Evolutionary conservation across 1,140 invertebrate species (phyloP).

Genomic region (Episyrphus balteatus): DNA sequence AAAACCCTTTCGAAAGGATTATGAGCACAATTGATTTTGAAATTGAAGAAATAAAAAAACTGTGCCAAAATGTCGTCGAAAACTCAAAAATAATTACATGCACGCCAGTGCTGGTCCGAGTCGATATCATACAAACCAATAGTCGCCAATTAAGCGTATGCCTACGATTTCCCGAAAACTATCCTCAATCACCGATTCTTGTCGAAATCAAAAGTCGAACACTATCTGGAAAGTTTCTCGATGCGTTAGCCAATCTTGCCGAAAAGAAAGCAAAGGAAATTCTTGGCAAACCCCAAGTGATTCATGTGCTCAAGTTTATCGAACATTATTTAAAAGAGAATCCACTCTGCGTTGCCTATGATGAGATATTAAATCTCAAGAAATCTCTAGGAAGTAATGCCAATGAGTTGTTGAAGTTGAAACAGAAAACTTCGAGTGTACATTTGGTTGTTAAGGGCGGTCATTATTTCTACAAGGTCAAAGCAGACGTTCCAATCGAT

Average conservation of each 20-base stretch:
- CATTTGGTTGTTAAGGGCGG: constrained; percentile 47
- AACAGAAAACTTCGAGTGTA: constrained; percentile 55
- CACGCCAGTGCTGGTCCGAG: constrained; percentile 38
- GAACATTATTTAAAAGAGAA: constrained; percentile 58
- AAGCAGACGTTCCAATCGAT: constrained; percentile 49
- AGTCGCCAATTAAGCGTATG: constrained; percentile 53
- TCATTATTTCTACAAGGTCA: constrained; percentile 48
- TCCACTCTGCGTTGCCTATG: constrained; percentile 59
- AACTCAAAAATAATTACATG: constrained; percentile 55
- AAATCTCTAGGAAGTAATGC: constrained; percentile 39
- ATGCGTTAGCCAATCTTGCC: constrained; percentile 49
- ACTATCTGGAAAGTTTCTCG: constrained; percentile 51
- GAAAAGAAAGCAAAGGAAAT: constrained; percentile 50
- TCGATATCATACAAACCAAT: constrained; percentile 48
- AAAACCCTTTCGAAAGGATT: background rate
- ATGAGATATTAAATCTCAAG: constrained; percentile 57
- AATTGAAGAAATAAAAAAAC: constrained; percentile 48
- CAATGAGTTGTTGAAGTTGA: constrained; percentile 47
- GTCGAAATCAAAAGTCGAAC: constrained; percentile 66
- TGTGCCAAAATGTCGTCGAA: constrained; percentile 49
- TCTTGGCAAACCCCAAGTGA: constrained; percentile 48
- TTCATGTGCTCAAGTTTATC: constrained; percentile 48
- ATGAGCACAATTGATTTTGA: constrained; percentile 57
- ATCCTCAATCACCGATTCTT: constrained; percentile 46
- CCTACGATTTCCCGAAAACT: constrained; percentile 53